A percentile compares a stretch with the other conserved stretches of the same genome.
These are phyloP conservation scores for Montipora sp. DNA, from an alignment of 64 coral and sea anemone species.

Conservation along the genomic window DNA sequence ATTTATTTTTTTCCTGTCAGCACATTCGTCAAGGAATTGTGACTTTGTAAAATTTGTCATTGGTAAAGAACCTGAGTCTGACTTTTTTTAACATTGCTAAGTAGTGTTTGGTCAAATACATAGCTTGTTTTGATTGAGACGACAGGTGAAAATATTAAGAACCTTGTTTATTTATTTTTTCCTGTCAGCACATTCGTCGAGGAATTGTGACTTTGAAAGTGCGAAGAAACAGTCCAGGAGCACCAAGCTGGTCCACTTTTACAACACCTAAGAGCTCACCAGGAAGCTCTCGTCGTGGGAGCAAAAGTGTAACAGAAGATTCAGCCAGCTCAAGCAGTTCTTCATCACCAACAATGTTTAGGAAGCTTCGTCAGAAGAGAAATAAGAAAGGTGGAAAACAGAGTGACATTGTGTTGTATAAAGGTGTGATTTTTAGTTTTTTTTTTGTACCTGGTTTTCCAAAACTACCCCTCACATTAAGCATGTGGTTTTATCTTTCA, in stretches of 20 bases:
- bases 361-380: slow-evolving; percentile 72
- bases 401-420: slow-evolving; percentile 59
- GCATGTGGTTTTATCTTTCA: no score
- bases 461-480: no score
- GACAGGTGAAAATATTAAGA: slow-evolving; percentile 5
- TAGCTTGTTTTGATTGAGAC: neutral
- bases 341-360: slow-evolving; percentile 73
- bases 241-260: slow-evolving; percentile 74
- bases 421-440: slow-evolving; percentile 39
- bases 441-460: no score
- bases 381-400: slow-evolving; percentile 56
- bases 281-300: slow-evolving; percentile 12
- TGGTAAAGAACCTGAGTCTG: neutral
- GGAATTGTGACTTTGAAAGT: slow-evolving; percentile 93
- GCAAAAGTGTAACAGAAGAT: slow-evolving; percentile 54
- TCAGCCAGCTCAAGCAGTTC: slow-evolving; percentile 82
- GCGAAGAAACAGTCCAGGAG: slow-evolving; percentile 32
- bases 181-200: slow-evolving; percentile 75
- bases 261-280: slow-evolving; percentile 75
- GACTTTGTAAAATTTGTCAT: slow-evolving; percentile 58
- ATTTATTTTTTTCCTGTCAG: slow-evolving; percentile 43
- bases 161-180: slow-evolving; percentile 10
- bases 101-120: neutral
- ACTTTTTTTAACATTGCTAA: neutral
- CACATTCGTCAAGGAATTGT: slow-evolving; percentile 86